Percentiles rank a stretch among this genome's conserved stretches.
Conservation (phyloP, 2,113 vertebrate genomes). For the cat (Felis catus) region DNA sequence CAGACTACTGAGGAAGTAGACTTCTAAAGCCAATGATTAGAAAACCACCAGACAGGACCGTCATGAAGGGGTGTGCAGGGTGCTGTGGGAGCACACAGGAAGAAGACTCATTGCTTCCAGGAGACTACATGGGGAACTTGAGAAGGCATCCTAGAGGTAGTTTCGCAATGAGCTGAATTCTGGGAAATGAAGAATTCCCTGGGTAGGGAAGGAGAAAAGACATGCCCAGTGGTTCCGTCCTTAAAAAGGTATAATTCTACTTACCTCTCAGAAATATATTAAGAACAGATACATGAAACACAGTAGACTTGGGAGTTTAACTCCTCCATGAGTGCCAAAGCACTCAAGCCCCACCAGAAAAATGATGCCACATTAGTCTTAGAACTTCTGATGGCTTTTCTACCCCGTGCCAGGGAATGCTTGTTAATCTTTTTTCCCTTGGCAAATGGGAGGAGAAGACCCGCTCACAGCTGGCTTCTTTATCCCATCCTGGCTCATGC, state of each 20-base stretch:
- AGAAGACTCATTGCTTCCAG: neutral
- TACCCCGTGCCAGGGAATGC: neutral
- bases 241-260: neutral
- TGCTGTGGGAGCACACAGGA: neutral
- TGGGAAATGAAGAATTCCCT: neutral
- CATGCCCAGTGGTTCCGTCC: no score
- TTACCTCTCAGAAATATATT: neutral
- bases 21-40: neutral
- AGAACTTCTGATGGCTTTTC: neutral
- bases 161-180: neutral
- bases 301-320: neutral
- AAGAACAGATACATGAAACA: neutral
- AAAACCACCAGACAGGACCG: neutral
- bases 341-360: neutral
- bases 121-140: fast-evolving
- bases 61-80: fast-evolving
- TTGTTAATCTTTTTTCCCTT: neutral
- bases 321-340: neutral
- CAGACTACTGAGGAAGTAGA: neutral
- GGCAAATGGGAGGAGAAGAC: neutral
- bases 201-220: no score
- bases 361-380: neutral
- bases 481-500: neutral
- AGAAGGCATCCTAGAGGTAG: neutral
- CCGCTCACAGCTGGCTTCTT: neutral